phyloP scores from a whole-genome alignment of 2,888 invertebrate genomes.

The Drosophila neotestacea region DNA sequence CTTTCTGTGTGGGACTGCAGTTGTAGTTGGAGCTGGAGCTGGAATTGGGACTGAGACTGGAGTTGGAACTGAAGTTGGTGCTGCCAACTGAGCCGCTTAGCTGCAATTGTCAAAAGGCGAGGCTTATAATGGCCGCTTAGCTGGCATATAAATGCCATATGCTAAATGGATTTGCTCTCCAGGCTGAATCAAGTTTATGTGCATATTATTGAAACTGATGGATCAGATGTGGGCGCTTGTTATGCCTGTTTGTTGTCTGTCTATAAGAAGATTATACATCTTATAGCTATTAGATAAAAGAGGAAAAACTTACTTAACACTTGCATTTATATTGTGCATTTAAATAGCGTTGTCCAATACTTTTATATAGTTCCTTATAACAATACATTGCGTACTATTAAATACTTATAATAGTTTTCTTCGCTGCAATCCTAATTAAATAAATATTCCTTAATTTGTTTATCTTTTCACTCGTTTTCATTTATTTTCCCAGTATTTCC shows the following conservation, averaged over 20 bases:
- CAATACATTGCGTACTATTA: too few species aligned
- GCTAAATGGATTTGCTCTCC: constrained; percentile 71
- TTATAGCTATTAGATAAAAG: constrained; percentile 7
- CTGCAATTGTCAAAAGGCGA: constrained; percentile 73
- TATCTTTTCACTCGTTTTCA: not conserved
- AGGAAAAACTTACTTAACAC: constrained; percentile 1
- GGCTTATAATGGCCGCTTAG: constrained; percentile 74
- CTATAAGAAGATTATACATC: constrained; percentile 20
- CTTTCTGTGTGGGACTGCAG: constrained; percentile 39
- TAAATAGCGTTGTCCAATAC: not conserved
- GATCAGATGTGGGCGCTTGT: constrained; percentile 29
- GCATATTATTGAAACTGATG: constrained; percentile 64
- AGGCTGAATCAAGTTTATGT: constrained; percentile 46
- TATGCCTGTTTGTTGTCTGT: constrained; percentile 17
- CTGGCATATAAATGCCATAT: constrained; percentile 73
- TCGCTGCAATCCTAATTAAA: not conserved
- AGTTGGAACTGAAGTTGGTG: constrained; percentile 4
- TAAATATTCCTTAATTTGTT: not conserved
- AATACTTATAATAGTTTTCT: not conserved
- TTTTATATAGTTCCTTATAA: too few species aligned
- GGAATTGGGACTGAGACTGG: not conserved
- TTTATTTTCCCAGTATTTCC: not conserved
- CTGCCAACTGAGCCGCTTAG: constrained; percentile 64
- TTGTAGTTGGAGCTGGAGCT: constrained; percentile 2
- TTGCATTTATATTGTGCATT: not conserved